Conservation (phyloP, 64 coral and sea anemone genomes). For the Montipora sp. region DNA sequence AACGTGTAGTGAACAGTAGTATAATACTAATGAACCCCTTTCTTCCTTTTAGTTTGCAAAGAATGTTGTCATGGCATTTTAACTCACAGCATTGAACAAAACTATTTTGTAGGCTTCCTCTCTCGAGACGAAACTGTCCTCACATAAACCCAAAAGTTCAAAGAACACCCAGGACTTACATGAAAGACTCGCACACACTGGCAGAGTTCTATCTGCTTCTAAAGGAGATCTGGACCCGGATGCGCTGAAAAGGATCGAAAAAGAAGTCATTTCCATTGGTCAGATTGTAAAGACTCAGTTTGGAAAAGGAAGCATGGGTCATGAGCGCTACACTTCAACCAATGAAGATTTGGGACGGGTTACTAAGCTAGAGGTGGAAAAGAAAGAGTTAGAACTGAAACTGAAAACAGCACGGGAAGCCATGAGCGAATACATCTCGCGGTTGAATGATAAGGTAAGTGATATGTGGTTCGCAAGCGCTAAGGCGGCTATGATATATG, state of each 20-base stretch:
- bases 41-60: too few species aligned
- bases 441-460: slow-evolving; percentile 82
- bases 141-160: slow-evolving; percentile 54
- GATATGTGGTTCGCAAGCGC: background rate
- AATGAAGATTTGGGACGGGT: slow-evolving; percentile 36
- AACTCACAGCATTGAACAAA: too few species aligned
- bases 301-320: slow-evolving; percentile 32
- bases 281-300: slow-evolving; percentile 79
- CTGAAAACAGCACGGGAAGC: slow-evolving; percentile 77
- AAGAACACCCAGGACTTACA: slow-evolving; percentile 65
- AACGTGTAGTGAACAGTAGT: too few species aligned
- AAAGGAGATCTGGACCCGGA: slow-evolving; percentile 56
- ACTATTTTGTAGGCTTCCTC: slow-evolving; percentile 20
- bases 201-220: slow-evolving; percentile 33
- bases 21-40: too few species aligned
- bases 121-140: slow-evolving; percentile 47
- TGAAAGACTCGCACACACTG: slow-evolving; percentile 58
- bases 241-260: slow-evolving; percentile 81
- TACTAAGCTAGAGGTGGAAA: slow-evolving; percentile 72
- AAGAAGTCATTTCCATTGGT: slow-evolving; percentile 71
- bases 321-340: slow-evolving; percentile 6
- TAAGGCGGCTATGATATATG: background rate
- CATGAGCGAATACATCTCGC: slow-evolving; percentile 80
- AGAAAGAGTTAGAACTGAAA: slow-evolving; percentile 85
- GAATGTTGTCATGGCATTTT: background rate